Evolutionary conservation across 2,888 invertebrate genomes (phyloP).

Genomic region (Nebria brevicollis): DNA sequence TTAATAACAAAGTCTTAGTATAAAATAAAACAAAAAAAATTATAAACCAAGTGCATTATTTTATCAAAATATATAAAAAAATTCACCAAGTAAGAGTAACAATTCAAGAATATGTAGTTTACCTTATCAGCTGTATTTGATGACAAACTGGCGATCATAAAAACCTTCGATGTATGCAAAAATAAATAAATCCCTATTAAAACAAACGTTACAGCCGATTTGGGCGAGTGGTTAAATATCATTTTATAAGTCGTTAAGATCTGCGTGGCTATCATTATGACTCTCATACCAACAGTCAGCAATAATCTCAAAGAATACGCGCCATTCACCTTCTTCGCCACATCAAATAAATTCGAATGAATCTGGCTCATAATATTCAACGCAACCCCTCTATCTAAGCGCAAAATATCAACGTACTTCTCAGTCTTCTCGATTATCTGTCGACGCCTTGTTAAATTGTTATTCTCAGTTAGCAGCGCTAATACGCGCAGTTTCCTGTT

Average conservation of each 20-base stretch:
- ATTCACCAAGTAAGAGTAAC: too few species aligned
- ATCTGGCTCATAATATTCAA: slow-evolving; percentile 47
- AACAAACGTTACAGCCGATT: slow-evolving; percentile 42
- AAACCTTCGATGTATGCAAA: slow-evolving; percentile 51
- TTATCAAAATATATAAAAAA: too few species aligned
- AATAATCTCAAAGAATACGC: slow-evolving; percentile 50
- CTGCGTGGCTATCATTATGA: slow-evolving; percentile 52
- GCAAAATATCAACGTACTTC: slow-evolving; percentile 11
- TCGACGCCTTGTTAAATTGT: background rate
- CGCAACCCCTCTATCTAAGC: background rate
- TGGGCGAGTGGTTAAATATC: slow-evolving; percentile 44
- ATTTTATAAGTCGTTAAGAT: slow-evolving; percentile 50
- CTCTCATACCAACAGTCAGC: slow-evolving; percentile 49
- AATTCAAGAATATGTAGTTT: background rate
- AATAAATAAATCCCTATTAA: slow-evolving; percentile 49
- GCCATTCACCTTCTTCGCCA: slow-evolving; percentile 49
- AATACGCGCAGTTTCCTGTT: slow-evolving; percentile 47
- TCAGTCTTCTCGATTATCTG: slow-evolving; percentile 5
- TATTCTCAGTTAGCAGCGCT: background rate
- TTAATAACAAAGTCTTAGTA: too few species aligned
- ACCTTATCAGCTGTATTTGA: slow-evolving; percentile 50
- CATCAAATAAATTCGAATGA: slow-evolving; percentile 49
- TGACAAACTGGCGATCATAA: slow-evolving; percentile 50
- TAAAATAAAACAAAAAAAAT: too few species aligned
- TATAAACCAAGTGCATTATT: too few species aligned